A percentile compares a stretch with the other conserved stretches of the same genome.
Conservation (phyloP, 1,140 invertebrate genomes). For the Oppia nitens region DNA sequence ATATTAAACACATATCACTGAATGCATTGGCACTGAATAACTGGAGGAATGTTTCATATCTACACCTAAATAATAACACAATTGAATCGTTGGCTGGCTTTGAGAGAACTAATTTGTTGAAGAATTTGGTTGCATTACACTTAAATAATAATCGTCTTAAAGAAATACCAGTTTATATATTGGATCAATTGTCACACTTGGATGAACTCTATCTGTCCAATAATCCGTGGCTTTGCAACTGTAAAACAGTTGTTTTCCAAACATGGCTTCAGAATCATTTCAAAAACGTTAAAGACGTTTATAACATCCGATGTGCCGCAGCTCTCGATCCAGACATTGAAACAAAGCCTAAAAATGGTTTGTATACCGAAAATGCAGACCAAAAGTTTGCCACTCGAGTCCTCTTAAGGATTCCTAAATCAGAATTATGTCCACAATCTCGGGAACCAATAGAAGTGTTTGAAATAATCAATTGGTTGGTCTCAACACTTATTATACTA, state of each 20-base stretch:
- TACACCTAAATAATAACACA: slow-evolving; percentile 18
- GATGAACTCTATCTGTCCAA: slow-evolving; percentile 19
- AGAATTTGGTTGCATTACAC: slow-evolving; percentile 16
- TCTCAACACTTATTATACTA: slow-evolving; percentile 17
- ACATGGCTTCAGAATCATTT: slow-evolving; percentile 20
- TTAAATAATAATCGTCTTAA: slow-evolving; percentile 17
- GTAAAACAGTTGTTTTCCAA: slow-evolving; percentile 20
- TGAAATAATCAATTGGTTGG: slow-evolving; percentile 19
- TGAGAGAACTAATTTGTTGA: slow-evolving; percentile 14
- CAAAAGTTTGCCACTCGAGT: slow-evolving; percentile 8
- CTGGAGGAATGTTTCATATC: slow-evolving; percentile 14
- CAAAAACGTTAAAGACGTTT: slow-evolving; percentile 15
- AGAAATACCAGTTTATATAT: slow-evolving; percentile 19
- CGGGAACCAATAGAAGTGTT: slow-evolving; percentile 14
- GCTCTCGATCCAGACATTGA: not conserved
- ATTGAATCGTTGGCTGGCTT: slow-evolving; percentile 16
- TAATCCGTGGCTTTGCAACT: slow-evolving; percentile 22
- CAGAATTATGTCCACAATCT: slow-evolving; percentile 18
- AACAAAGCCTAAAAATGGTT: not conserved
- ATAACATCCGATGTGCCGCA: slow-evolving; percentile 16
- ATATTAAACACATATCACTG: slow-evolving; percentile 14
- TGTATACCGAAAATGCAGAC: not conserved
- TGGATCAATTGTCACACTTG: slow-evolving; percentile 16
- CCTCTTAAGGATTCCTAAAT: slow-evolving; percentile 17
- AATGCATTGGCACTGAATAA: slow-evolving; percentile 2